These are phyloP conservation scores for Montipora foliosa DNA, from an alignment of 64 coral and sea anemone genomes.

Conservation along the genomic window DNA sequence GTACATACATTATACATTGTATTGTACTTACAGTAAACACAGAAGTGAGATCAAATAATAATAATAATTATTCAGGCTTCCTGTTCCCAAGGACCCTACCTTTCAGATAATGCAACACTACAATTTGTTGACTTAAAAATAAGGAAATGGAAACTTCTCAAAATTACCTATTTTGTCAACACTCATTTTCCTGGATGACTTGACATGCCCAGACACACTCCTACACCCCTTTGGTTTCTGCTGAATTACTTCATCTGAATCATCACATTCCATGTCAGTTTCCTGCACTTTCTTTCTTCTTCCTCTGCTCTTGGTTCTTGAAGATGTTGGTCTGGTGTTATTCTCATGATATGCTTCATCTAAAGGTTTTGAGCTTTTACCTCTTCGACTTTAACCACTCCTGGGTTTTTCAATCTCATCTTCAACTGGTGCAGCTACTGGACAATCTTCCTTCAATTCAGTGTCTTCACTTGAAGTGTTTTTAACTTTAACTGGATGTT, in stretches of 20 bases:
- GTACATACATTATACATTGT: too few species aligned
- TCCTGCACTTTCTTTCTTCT: constrained; percentile 46
- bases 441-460: background rate
- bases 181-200: background rate
- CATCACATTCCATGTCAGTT: background rate
- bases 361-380: background rate
- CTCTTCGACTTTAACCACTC: constrained; percentile 1
- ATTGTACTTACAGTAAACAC: too few species aligned
- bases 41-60: too few species aligned
- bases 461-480: background rate
- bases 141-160: background rate
- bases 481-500: background rate
- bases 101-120: background rate
- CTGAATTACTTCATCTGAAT: constrained; percentile 15
- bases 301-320: constrained; percentile 47
- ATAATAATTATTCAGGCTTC: too few species aligned
- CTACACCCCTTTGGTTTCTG: constrained; percentile 8
- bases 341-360: background rate
- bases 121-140: background rate
- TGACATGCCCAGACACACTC: background rate
- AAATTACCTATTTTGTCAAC: background rate
- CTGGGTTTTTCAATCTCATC: constrained; percentile 18
- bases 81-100: background rate
- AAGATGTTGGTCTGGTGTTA: constrained; percentile 5
- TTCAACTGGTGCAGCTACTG: background rate